phyloP scores from a whole-genome alignment of 2,888 invertebrate species.

The Onthophagus sagittarius region DNA sequence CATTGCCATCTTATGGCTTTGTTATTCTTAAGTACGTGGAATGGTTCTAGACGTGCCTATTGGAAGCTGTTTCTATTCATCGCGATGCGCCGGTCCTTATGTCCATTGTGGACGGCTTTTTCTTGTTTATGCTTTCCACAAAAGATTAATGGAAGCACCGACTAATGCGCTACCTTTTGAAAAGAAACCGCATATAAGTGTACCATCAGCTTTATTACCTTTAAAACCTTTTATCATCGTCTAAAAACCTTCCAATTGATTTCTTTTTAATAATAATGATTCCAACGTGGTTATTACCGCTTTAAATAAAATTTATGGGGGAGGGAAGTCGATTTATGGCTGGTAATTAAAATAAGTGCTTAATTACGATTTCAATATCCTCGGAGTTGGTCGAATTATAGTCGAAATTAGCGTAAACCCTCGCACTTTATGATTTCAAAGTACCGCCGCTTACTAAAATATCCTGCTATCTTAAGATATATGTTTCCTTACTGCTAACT shows the following conservation, averaged over 20 bases:
- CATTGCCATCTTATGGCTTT: not conserved
- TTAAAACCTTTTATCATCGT: not conserved
- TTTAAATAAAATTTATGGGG: not conserved
- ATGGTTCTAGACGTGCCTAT: not conserved
- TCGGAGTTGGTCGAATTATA: conserved; percentile 4
- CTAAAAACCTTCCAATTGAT: not conserved
- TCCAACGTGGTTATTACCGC: not conserved
- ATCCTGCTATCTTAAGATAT: not conserved
- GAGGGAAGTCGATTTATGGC: not conserved
- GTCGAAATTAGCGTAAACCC: not conserved
- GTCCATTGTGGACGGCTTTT: not conserved
- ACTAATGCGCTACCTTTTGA: not conserved
- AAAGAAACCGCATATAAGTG: not conserved
- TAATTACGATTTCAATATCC: conserved; percentile 11
- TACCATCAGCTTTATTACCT: not conserved
- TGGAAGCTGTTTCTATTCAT: not conserved
- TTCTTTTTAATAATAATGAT: not conserved
- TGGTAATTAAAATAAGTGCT: conserved; percentile 9
- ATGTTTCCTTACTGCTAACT: not conserved
- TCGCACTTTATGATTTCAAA: not conserved
- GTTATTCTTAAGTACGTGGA: not conserved
- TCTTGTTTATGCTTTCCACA: not conserved
- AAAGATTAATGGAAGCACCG: not conserved
- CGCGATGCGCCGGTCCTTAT: not conserved
- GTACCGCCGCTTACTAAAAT: not conserved